Conservation (phyloP, 2,797 vertebrate genomes). For the Hipposideros larvatus region DNA sequence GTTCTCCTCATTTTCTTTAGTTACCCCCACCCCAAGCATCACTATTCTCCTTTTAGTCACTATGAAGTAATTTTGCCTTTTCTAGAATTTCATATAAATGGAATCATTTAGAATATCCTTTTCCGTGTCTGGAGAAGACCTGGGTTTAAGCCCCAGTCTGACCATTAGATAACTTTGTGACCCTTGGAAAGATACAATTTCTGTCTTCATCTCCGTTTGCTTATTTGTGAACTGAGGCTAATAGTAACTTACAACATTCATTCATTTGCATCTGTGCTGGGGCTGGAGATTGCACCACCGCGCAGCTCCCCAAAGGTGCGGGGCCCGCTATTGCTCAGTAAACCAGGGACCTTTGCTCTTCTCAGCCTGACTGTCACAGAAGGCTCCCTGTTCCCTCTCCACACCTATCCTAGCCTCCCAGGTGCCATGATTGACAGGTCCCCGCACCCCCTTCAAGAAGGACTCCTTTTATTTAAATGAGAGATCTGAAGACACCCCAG, state of each 20-base stretch:
- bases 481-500: neutral
- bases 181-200: too few relatives aligned
- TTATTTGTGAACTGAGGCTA: neutral
- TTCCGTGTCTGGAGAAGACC: neutral
- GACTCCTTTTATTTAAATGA: neutral
- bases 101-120: neutral
- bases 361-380: neutral
- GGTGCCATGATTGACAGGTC: neutral
- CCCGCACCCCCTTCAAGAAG: neutral
- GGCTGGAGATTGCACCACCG: too few relatives aligned
- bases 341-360: neutral
- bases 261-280: accelerated
- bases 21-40: neutral
- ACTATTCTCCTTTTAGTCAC: neutral
- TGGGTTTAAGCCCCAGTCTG: neutral
- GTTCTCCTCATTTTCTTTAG: neutral
- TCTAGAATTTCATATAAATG: neutral
- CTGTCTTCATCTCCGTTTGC: neutral
- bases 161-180: neutral
- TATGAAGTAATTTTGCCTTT: neutral
- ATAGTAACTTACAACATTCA: neutral
- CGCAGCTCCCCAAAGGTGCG: neutral
- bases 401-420: neutral
- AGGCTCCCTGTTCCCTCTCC: neutral
- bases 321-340: neutral